Evolutionary conservation across 2,888 invertebrate species (phyloP), one percentile per base, ranked within the genome.

Genomic region (Epsilonema sp.): DNA sequence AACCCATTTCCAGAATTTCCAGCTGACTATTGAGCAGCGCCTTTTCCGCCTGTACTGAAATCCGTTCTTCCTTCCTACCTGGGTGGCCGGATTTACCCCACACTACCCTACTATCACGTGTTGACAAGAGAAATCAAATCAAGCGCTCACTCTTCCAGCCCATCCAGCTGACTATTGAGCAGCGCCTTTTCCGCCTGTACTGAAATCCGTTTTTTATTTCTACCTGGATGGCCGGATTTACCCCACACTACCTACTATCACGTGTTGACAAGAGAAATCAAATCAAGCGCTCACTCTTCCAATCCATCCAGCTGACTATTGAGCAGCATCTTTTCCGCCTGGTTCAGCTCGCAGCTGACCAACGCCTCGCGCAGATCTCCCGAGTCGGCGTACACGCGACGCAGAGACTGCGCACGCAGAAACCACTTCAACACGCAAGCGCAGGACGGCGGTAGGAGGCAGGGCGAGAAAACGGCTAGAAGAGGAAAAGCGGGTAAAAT

Each of bases 381-480:
- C n/a, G n/a, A n/a, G n/a, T n/a, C n/a, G 31, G 8, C 31, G 31
- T 31, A 31, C 31, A 16, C 31, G 8, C 16, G 31, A 16, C 8
- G 8, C 31, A 31, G 8, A 16, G 21, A 5, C 20, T 20, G 20
- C 13, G 20, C 40, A 20, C 40, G 26, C 13, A 38, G 20, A n/a
- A 45, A 16, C 4, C 19, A 2, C 8, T 24, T 21, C 25, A 45
- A 20, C n/a, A 45, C 20, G 3, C 16, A 2, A n/a, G 2, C 2
- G 23, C 19, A 25, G 11, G 11, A 16, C 16, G 37, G 16, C 2
- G 25, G 3, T 26, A 45, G 21, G 13, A 45, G 25, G 11, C 26
- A 8, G 16, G 45, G 38, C 19, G 38, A 45, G 39, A 45, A 38
- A 3, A 38, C 26, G 3, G 19, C 45, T 45, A n/a, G n/a, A n/a